These are phyloP conservation scores for Fistularia tabacaria DNA, from an alignment of 2,797 vertebrate species.

Conservation along the genomic window DNA sequence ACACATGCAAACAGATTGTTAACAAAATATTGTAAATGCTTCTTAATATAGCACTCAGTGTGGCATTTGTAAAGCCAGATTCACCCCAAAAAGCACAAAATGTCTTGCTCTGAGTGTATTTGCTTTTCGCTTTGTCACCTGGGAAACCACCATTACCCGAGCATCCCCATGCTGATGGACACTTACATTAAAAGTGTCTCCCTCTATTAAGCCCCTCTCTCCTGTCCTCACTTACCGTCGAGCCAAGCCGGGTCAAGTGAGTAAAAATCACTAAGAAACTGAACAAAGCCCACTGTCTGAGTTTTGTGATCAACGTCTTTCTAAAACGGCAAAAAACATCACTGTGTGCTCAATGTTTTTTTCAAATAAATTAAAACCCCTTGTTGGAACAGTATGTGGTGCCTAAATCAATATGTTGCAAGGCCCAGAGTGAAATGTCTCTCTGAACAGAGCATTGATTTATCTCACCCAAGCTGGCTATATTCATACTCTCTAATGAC, in stretches of 20 bases:
- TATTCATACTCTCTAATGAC: conserved; percentile 55
- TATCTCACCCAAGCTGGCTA: conserved; percentile 38
- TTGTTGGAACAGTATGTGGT: conserved; percentile 22
- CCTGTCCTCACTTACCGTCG: conserved; percentile 48
- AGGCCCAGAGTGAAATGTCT: conserved; percentile 43
- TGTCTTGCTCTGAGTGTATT: conserved; percentile 58
- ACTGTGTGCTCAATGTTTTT: conserved; percentile 14
- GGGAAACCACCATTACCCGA: conserved; percentile 73
- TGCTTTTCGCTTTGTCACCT: conserved; percentile 69
- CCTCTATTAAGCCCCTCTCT: conserved; percentile 29
- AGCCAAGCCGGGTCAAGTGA: conserved; percentile 43
- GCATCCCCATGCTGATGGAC: conserved; percentile 65
- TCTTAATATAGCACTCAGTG: conserved; percentile 45
- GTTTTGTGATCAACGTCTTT: conserved; percentile 31
- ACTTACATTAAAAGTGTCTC: conserved; percentile 66
- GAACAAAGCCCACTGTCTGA: conserved; percentile 23
- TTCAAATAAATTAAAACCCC: conserved; percentile 32
- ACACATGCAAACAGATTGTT: conserved; percentile 24
- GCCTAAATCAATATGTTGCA: conserved; percentile 42
- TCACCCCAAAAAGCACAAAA: conserved; percentile 50
- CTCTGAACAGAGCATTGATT: conserved; percentile 46
- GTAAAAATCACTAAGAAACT: conserved; percentile 57
- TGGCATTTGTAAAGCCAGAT: conserved; percentile 45
- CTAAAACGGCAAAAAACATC: neutral
- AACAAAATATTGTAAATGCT: conserved; percentile 31